Evolutionary conservation across 2,888 invertebrate species (phyloP).

Genomic region (Tetranychus piercei): DNA sequence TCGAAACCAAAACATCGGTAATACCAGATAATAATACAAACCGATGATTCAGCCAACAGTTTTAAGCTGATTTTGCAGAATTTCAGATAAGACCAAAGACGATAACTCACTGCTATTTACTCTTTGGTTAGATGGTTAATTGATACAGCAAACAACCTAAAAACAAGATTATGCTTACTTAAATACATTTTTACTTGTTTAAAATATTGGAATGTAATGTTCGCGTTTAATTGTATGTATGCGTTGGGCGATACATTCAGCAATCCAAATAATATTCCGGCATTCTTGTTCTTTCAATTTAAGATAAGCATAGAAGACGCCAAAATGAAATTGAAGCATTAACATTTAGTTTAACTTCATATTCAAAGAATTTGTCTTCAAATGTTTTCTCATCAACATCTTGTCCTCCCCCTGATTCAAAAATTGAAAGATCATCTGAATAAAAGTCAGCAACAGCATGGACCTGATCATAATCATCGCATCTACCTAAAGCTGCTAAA

Average conservation of each 20-base stretch:
- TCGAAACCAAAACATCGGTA: too few relatives aligned
- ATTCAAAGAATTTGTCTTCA: constrained; percentile 98
- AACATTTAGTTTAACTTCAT: constrained; percentile 79
- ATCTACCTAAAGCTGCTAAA: constrained; percentile 76
- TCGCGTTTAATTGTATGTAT: constrained; percentile 90
- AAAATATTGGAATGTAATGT: constrained; percentile 95
- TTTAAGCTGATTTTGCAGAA: too few relatives aligned
- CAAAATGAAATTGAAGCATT: constrained; percentile 96
- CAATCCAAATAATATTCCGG: constrained; percentile 98
- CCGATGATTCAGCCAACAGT: too few relatives aligned
- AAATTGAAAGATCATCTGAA: constrained; percentile 80
- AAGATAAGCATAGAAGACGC: constrained; percentile 95
- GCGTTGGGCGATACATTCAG: constrained; percentile 97
- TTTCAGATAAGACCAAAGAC: too few relatives aligned
- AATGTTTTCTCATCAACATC: constrained; percentile 96
- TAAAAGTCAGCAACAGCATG: constrained; percentile 95
- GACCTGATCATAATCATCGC: constrained; percentile 98
- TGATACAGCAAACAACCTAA: too few relatives aligned
- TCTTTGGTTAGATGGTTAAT: too few relatives aligned
- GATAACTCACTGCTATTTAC: too few relatives aligned
- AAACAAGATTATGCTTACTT: too few relatives aligned
- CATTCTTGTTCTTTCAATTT: constrained; percentile 99
- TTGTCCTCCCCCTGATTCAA: constrained; percentile 50
- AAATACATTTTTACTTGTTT: background rate
- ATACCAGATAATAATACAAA: too few relatives aligned